A percentile compares a stretch with the other conserved stretches of the same genome.
Evolutionary conservation across 2,888 invertebrate genomes (phyloP).

Genomic region (Schrankia costaestrigalis): DNA sequence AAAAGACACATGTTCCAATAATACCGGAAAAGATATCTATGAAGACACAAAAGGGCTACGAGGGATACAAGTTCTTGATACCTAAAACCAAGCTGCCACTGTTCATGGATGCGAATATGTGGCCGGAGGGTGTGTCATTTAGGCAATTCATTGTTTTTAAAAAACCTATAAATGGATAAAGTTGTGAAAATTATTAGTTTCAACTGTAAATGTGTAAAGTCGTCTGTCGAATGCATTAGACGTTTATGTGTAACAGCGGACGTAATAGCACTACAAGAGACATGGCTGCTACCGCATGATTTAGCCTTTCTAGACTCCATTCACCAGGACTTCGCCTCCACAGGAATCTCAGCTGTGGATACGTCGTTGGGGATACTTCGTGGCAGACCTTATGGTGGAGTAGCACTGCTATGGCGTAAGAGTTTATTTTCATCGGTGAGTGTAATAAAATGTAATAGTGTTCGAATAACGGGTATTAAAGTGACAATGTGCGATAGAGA

Average conservation of each 20-base stretch:
- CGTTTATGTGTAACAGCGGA: slow-evolving; percentile 10
- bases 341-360: slow-evolving; percentile 12
- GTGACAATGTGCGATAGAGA: background rate
- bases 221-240: slow-evolving; percentile 13
- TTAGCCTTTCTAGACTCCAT: slow-evolving; percentile 2
- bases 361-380: slow-evolving; percentile 1
- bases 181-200: background rate
- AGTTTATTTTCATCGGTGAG: background rate
- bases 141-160: slow-evolving; percentile 15
- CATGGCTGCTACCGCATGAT: slow-evolving; percentile 9
- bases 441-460: slow-evolving; percentile 6
- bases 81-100: slow-evolving; percentile 14
- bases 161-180: too few relatives aligned
- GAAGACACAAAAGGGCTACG: slow-evolving; percentile 15
- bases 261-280: too few relatives aligned
- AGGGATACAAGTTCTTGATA: slow-evolving; percentile 18
- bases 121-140: slow-evolving; percentile 23
- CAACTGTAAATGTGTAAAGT: slow-evolving; percentile 8
- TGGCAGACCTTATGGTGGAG: slow-evolving; percentile 6
- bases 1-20: slow-evolving; percentile 9
- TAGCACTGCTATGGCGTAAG: slow-evolving; percentile 6
- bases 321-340: slow-evolving; percentile 5
- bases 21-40: slow-evolving; percentile 13
- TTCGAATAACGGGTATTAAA: slow-evolving; percentile 5
- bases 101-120: slow-evolving; percentile 18